Evolutionary conservation across 64 coral and sea anemone species (phyloP).

Genomic region (Pocillopora verrucosa): DNA sequence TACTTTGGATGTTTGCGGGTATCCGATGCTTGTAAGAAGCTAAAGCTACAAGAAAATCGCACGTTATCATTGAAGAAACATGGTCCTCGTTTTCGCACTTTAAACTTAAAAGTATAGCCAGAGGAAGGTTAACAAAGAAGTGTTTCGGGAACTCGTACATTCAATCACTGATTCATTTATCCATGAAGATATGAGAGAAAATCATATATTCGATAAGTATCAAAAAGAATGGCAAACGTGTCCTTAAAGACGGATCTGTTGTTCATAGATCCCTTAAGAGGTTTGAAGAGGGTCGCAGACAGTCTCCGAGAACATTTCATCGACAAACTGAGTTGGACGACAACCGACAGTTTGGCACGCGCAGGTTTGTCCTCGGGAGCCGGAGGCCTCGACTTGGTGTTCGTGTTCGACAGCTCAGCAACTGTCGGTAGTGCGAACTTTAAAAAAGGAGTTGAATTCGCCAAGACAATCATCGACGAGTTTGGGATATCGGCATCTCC

Average conservation of each 20-base stretch:
- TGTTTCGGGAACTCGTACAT: too few relatives aligned
- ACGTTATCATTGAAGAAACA: too few relatives aligned
- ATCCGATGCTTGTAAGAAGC: too few relatives aligned
- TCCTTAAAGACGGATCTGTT: not conserved
- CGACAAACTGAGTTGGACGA: conserved; percentile 77
- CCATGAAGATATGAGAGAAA: too few relatives aligned
- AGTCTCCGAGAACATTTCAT: conserved; percentile 84
- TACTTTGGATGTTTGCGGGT: too few relatives aligned
- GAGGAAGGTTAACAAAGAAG: too few relatives aligned
- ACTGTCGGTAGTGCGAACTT: conserved; percentile 88
- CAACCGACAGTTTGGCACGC: conserved; percentile 85
- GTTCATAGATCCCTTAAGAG: conserved; percentile 71
- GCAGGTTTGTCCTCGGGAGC: conserved; percentile 91
- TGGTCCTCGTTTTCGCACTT: too few relatives aligned
- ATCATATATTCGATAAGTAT: too few relatives aligned
- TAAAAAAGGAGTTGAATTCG: conserved; percentile 87
- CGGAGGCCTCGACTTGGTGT: conserved; percentile 94
- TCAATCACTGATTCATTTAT: too few relatives aligned
- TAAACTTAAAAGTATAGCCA: too few relatives aligned
- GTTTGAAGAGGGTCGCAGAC: conserved; percentile 66
- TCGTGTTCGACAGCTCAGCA: conserved; percentile 93
- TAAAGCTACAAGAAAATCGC: too few relatives aligned
- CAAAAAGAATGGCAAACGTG: not conserved
- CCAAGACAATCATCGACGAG: conserved; percentile 90
- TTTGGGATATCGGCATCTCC: conserved; percentile 85